Percentiles rank a stretch among this genome's conserved stretches.
Evolutionary conservation across 2,797 vertebrate species (phyloP).

Genomic region (Siniperca scherzeri): DNA sequence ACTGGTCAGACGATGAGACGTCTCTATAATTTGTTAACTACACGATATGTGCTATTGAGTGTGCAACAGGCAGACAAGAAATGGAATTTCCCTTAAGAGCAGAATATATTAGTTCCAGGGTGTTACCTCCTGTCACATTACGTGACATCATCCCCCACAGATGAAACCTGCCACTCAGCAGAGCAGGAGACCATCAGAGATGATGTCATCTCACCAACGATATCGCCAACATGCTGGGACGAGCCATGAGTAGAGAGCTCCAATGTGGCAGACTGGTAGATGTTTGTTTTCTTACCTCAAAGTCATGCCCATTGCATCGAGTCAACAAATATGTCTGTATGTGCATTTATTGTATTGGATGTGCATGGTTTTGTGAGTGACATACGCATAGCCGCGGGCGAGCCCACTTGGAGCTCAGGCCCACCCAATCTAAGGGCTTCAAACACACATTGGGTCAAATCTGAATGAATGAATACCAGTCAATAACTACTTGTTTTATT

Average conservation of each 20-base stretch:
- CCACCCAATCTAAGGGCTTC: not conserved
- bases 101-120: slow-evolving; percentile 81
- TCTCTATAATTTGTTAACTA: slow-evolving; percentile 74
- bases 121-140: slow-evolving; percentile 65
- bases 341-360: too few species aligned
- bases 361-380: not conserved
- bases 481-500: not conserved
- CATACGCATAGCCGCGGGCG: too few species aligned
- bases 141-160: slow-evolving; percentile 51
- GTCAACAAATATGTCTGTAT: not conserved
- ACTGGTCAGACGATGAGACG: slow-evolving; percentile 61
- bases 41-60: slow-evolving; percentile 60
- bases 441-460: not conserved
- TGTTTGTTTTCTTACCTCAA: slow-evolving; percentile 27
- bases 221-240: slow-evolving; percentile 42
- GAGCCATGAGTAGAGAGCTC: slow-evolving; percentile 24
- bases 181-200: slow-evolving; percentile 63
- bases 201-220: slow-evolving; percentile 54
- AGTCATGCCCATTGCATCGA: not conserved
- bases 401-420: not conserved
- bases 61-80: slow-evolving; percentile 63
- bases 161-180: slow-evolving; percentile 76
- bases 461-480: not conserved
- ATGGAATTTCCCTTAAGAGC: slow-evolving; percentile 73
- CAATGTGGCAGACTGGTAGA: not conserved